Evolutionary conservation across 2,797 vertebrate genomes (phyloP).

Genomic region (Xyrichtys novacula): DNA sequence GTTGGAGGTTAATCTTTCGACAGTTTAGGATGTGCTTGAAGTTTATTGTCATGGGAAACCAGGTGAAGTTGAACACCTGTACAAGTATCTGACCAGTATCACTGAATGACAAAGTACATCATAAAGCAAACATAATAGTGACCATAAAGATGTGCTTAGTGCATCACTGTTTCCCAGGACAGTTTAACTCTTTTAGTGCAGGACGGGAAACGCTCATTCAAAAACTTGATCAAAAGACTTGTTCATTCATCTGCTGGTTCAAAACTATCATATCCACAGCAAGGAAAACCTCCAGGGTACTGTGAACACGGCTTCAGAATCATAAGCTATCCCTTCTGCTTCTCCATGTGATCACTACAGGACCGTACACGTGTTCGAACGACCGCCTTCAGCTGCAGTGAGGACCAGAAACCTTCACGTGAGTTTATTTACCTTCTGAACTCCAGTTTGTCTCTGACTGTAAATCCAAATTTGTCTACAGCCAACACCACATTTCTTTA

Average conservation of each 20-base stretch:
- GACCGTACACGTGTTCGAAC: not conserved
- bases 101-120: too few relatives aligned
- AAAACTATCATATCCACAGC: not conserved
- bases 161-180: too few relatives aligned
- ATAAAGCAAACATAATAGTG: too few relatives aligned
- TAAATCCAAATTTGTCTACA: too few relatives aligned
- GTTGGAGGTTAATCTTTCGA: not conserved
- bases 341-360: not conserved
- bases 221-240: too few relatives aligned
- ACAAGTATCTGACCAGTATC: too few relatives aligned
- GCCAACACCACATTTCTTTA: not conserved
- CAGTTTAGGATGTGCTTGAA: not conserved
- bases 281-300: not conserved
- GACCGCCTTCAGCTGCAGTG: not conserved
- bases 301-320: not conserved
- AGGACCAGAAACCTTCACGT: not conserved
- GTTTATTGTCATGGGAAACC: not conserved
- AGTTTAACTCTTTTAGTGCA: too few relatives aligned
- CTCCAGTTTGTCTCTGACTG: not conserved
- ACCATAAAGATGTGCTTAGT: too few relatives aligned
- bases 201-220: too few relatives aligned
- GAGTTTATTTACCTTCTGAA: not conserved
- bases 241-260: not conserved
- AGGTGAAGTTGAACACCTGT: too few relatives aligned
- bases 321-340: not conserved